These are phyloP conservation scores for Anagrus nilaparvatae DNA, from an alignment of 1,140 invertebrate species.

Conservation along the genomic window DNA sequence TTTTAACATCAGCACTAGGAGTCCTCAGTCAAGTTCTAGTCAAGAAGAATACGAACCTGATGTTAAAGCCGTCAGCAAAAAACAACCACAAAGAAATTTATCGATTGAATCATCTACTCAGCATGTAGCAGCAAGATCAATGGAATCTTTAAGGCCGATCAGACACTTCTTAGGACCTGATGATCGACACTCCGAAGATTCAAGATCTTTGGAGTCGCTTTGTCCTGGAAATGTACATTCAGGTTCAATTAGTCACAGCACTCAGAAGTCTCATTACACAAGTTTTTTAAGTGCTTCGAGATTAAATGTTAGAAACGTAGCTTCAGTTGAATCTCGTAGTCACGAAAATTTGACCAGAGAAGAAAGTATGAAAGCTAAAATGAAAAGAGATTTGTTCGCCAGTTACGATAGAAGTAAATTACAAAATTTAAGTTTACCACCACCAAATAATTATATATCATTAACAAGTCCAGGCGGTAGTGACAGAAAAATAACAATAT, in stretches of 20 bases:
- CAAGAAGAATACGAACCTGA: slow-evolving; percentile 57
- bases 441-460: slow-evolving; percentile 47
- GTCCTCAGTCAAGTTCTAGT: slow-evolving; percentile 57
- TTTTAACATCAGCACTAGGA: slow-evolving; percentile 47
- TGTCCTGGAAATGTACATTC: slow-evolving; percentile 29
- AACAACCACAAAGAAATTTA: too few relatives aligned
- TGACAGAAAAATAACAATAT: slow-evolving; percentile 55
- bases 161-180: slow-evolving; percentile 36
- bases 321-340: slow-evolving; percentile 44
- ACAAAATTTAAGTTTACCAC: slow-evolving; percentile 58
- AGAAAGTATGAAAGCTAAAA: slow-evolving; percentile 52
- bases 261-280: slow-evolving; percentile 19
- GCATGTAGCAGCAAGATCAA: slow-evolving; percentile 55
- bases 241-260: slow-evolving; percentile 24
- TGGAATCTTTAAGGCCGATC: slow-evolving; percentile 45
- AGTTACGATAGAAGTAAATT: slow-evolving; percentile 48
- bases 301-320: slow-evolving; percentile 49
- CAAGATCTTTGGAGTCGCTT: slow-evolving; percentile 34
- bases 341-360: slow-evolving; percentile 47
- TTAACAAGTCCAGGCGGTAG: slow-evolving; percentile 43
- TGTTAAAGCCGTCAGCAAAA: too few relatives aligned
- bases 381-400: slow-evolving; percentile 53
- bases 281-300: slow-evolving; percentile 54
- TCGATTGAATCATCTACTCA: too few relatives aligned
- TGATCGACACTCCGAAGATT: slow-evolving; percentile 34